These are phyloP conservation scores for Gephyroberyx darwinii DNA, from an alignment of 2,797 vertebrate species.

Conservation along the genomic window DNA sequence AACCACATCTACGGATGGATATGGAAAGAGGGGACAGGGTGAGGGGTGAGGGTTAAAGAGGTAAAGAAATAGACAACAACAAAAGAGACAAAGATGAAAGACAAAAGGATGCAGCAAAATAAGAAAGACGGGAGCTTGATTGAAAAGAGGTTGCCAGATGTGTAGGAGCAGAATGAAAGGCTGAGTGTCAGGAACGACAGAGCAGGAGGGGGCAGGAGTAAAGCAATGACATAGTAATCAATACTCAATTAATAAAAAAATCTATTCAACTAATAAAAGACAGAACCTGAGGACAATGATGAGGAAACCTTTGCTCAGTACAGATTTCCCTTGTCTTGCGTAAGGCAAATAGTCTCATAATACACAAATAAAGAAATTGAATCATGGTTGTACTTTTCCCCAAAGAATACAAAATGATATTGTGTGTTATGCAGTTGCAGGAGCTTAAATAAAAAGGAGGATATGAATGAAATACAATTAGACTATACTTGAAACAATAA, in stretches of 20 bases:
- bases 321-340: not conserved
- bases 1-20: not conserved
- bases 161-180: too few species aligned
- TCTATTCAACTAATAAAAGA: conserved; percentile 24
- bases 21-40: not conserved
- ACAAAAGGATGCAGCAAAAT: too few species aligned
- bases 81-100: not conserved
- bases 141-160: too few species aligned
- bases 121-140: too few species aligned
- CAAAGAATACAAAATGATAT: too few species aligned
- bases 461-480: not conserved
- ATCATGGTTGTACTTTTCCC: too few species aligned
- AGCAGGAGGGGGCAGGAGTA: conserved; percentile 9
- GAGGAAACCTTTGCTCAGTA: not conserved
- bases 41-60: not conserved
- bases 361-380: too few species aligned
- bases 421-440: too few species aligned
- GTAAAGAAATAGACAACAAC: too few species aligned
- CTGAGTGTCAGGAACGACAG: not conserved
- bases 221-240: conserved; percentile 41
- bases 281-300: not conserved
- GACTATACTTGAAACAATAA: not conserved
- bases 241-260: conserved; percentile 37
- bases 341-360: not conserved
- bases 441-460: not conserved